Evolutionary conservation across 2,797 vertebrate species (phyloP).

Genomic region (Nyctalus aviator): DNA sequence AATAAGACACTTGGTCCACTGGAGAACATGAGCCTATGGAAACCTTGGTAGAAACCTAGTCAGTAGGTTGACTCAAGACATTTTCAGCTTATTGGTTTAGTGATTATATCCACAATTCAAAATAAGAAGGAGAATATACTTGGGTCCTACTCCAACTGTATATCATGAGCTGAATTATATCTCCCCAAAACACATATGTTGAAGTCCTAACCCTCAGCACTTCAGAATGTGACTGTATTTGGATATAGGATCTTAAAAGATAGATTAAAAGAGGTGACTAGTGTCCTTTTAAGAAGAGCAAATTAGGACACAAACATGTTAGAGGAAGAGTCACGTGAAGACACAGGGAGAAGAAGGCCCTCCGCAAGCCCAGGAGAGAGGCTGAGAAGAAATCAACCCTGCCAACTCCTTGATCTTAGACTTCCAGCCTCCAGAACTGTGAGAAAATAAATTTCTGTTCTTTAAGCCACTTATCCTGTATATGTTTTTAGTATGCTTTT

Average conservation of each 20-base stretch:
- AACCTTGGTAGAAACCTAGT: neutral
- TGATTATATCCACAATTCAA: neutral
- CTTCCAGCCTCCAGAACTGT: neutral
- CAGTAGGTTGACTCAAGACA: neutral
- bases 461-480: neutral
- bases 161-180: neutral
- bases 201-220: neutral
- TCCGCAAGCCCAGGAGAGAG: neutral
- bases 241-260: neutral
- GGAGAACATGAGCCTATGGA: neutral
- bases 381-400: neutral
- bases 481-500: neutral
- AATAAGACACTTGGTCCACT: neutral
- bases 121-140: neutral
- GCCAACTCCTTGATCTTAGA: neutral
- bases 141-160: neutral
- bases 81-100: neutral
- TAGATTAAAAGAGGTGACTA: slow-evolving; percentile 13
- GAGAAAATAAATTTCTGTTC: neutral
- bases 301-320: neutral
- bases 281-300: neutral
- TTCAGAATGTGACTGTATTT: slow-evolving; percentile 13
- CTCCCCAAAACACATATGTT: neutral
- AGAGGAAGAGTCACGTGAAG: neutral
- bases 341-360: neutral